phyloP scores from a whole-genome alignment of 30 jellyfish, hydroid and myxozoan species.

The Clytia hemisphaerica region DNA sequence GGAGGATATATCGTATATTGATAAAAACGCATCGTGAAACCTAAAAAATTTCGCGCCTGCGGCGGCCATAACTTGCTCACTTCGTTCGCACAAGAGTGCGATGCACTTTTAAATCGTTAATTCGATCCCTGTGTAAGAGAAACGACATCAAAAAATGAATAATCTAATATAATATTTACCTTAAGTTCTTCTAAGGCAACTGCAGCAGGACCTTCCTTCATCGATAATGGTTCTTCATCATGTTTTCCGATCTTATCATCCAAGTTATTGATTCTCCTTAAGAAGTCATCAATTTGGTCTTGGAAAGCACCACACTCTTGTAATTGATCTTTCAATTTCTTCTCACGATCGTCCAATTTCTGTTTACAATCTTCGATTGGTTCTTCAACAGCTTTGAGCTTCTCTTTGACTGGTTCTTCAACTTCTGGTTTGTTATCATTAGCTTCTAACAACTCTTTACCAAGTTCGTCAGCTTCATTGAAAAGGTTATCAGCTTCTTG shows the following conservation, averaged over 20 bases:
- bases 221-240: slow-evolving; percentile 67
- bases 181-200: slow-evolving; percentile 62
- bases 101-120: no score
- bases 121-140: no score
- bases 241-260: slow-evolving; percentile 70
- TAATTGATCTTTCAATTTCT: slow-evolving; percentile 58
- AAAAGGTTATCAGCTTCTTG: slow-evolving; percentile 52
- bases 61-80: no score
- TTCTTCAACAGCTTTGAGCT: slow-evolving; percentile 22
- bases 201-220: slow-evolving; percentile 67
- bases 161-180: slow-evolving; percentile 36
- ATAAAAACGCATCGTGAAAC: no score
- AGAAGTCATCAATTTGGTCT: slow-evolving; percentile 89
- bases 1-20: no score
- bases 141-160: no score
- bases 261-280: slow-evolving; percentile 65
- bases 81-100: no score
- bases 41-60: no score
- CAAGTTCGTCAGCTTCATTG: slow-evolving; percentile 85
- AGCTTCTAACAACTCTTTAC: slow-evolving; percentile 40
- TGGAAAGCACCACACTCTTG: slow-evolving; percentile 98
- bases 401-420: slow-evolving; percentile 36
- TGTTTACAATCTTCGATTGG: slow-evolving; percentile 55
- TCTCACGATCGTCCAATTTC: slow-evolving; percentile 66
- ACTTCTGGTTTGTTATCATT: slow-evolving; percentile 61